Evolutionary conservation across 2,888 invertebrate species (phyloP).

Genomic region (Mythimna ferrago): DNA sequence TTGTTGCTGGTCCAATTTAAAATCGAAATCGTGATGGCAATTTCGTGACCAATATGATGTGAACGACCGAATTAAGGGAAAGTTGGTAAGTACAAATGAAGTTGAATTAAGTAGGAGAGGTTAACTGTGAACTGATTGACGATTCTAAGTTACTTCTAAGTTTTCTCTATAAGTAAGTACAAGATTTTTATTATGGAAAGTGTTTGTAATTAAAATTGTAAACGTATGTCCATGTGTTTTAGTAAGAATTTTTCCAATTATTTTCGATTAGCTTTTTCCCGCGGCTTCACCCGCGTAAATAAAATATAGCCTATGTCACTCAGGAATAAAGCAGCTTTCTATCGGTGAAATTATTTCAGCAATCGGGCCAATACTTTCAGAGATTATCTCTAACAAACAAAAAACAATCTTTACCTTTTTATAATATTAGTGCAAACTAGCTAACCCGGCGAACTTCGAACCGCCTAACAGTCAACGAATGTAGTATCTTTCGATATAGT

Average conservation of each 20-base stretch:
- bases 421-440: too few species aligned
- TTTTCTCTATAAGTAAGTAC: background rate
- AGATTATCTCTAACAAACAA: too few species aligned
- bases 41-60: conserved; percentile 3
- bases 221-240: background rate
- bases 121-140: background rate
- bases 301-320: too few species aligned
- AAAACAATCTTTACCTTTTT: too few species aligned
- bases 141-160: background rate
- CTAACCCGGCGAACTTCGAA: too few species aligned
- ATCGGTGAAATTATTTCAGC: too few species aligned
- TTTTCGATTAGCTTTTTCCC: background rate
- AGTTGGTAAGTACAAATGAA: conserved; percentile 11
- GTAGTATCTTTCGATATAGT: too few species aligned
- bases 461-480: too few species aligned
- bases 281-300: too few species aligned
- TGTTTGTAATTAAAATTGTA: background rate
- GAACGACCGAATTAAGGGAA: conserved; percentile 38
- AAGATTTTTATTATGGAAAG: background rate
- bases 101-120: too few species aligned
- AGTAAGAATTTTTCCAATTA: background rate
- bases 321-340: too few species aligned
- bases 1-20: background rate
- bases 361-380: too few species aligned
- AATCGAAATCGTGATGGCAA: conserved; percentile 25